Evolutionary conservation across 2,888 invertebrate species (phyloP).

Genomic region (Clitarchus hookeri): DNA sequence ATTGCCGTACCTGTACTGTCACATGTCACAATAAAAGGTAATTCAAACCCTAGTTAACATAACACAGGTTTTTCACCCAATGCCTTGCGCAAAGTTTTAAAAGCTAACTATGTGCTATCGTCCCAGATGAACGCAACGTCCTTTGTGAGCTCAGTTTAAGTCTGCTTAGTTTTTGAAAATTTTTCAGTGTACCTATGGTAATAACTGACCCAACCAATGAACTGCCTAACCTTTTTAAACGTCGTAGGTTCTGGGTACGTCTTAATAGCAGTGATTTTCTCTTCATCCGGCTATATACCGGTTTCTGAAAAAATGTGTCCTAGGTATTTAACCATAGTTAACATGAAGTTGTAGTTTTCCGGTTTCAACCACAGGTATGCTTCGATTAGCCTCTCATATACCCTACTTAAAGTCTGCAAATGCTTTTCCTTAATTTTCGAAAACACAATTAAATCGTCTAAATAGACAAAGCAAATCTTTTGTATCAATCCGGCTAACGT

Average conservation of each 20-base stretch:
- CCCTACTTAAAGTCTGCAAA: no score
- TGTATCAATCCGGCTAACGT: no score
- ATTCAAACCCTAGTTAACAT: not conserved
- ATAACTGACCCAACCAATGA: not conserved
- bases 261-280: not conserved
- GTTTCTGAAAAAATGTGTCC: no score
- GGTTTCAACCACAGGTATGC: no score
- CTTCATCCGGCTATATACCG: not conserved
- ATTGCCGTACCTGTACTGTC: not conserved
- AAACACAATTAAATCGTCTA: no score
- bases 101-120: not conserved
- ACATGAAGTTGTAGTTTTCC: no score
- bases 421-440: no score
- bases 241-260: not conserved
- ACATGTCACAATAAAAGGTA: not conserved
- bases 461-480: no score
- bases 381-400: no score
- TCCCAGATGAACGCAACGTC: not conserved
- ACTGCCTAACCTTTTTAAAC: not conserved
- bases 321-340: no score
- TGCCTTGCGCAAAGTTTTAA: not conserved
- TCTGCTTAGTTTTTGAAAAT: not conserved
- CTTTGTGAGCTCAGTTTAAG: not conserved
- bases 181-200: not conserved
- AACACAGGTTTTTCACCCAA: not conserved